Conservation (phyloP, 2,888 invertebrate species). For the Sthenelais limicola region DNA sequence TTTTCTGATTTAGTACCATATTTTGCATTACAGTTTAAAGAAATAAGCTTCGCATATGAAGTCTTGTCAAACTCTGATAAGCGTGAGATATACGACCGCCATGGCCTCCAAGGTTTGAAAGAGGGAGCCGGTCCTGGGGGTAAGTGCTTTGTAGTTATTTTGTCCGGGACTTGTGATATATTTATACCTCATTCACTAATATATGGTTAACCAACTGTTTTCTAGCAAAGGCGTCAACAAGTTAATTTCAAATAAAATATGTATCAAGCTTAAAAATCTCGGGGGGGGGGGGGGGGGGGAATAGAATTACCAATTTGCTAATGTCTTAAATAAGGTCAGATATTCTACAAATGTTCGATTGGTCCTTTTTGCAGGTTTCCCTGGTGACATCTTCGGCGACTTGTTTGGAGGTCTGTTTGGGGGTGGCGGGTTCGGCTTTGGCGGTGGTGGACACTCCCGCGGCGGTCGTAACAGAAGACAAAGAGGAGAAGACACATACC, state of each 20-base stretch:
- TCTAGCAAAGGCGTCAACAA: no score
- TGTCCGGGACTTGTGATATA: neutral
- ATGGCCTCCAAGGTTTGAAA: conserved; percentile 90
- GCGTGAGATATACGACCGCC: conserved; percentile 86
- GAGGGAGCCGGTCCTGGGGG: conserved; percentile 77
- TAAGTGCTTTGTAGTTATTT: conserved; percentile 30
- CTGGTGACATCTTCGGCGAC: conserved; percentile 68
- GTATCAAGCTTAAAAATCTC: no score
- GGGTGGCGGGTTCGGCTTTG: conserved; percentile 58
- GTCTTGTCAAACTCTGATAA: conserved; percentile 91
- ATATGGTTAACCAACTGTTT: no score
- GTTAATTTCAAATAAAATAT: no score
- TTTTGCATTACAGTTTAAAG: conserved; percentile 80
- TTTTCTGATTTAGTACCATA: no score
- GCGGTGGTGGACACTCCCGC: conserved; percentile 59
- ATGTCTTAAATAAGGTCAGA: no score
- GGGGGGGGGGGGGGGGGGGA: no score
- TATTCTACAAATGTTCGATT: neutral
- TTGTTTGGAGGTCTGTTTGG: conserved; percentile 71
- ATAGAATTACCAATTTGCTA: no score
- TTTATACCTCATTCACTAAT: no score
- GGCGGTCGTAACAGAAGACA: conserved; percentile 65
- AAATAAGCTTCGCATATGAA: conserved; percentile 96
- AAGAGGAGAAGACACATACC: conserved; percentile 85
- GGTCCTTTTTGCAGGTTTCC: conserved; percentile 54